A percentile compares a stretch with the other conserved stretches of the same genome.
Conservation (phyloP, 2,797 vertebrate species). For the Urosaurus nigricauda region DNA sequence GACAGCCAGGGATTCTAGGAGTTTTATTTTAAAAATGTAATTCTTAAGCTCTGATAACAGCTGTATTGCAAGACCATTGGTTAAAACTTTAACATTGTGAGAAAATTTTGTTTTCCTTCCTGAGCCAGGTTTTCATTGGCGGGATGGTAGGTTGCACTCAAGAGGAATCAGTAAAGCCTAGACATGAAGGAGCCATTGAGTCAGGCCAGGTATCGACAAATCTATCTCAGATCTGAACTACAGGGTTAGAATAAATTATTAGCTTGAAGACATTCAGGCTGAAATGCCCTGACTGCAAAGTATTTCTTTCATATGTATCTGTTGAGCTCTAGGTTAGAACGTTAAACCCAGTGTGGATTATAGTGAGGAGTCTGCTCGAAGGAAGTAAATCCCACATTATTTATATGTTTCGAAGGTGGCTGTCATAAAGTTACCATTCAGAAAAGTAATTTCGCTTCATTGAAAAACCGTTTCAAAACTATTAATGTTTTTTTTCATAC, state of each 20-base stretch:
- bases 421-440: background rate
- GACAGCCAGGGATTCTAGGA: too few species aligned
- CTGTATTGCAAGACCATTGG: background rate
- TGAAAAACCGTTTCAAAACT: background rate
- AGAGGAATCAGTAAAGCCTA: background rate
- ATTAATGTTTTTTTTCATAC: background rate
- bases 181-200: background rate
- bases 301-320: background rate
- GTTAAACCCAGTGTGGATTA: background rate
- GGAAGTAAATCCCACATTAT: background rate
- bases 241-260: background rate
- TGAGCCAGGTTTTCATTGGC: background rate
- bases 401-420: background rate
- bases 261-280: background rate
- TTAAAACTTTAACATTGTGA: background rate
- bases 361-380: background rate
- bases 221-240: background rate
- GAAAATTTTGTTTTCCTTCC: background rate
- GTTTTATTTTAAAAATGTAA: too few species aligned
- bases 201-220: background rate
- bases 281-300: background rate
- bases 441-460: conserved; percentile 3
- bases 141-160: background rate
- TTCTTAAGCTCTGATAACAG: background rate
- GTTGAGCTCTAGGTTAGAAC: background rate